Base-by-base conservation (phyloP, 30 jellyfish, hydroid and myxozoan species). In the Haliclystus octoradiatus region DNA sequence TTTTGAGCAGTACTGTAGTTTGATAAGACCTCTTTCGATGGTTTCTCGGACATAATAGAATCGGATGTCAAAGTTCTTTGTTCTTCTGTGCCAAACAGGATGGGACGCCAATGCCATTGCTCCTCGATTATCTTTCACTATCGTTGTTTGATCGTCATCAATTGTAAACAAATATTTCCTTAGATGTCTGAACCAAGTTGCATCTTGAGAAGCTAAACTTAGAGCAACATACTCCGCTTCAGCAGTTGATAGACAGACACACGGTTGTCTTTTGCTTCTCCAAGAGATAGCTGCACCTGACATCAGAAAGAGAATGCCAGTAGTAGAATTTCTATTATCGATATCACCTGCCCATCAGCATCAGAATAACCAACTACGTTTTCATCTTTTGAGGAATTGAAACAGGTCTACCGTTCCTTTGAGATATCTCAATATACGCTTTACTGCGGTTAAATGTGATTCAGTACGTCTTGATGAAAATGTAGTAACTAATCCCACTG, bases 261-360 rank as follows among this genome's bases (percentile, higher is more conserved):
- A n/a, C n/a, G n/a, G n/a, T n/a, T n/a, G n/a, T n/a, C n/a, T n/a
- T n/a, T n/a, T n/a, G n/a, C n/a, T n/a, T n/a, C n/a, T n/a, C n/a
- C n/a, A n/a, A n/a, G n/a, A n/a, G n/a, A n/a, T 71, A 77, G 80
- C 79, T 50, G 82, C 57, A 30, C 82, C 82, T 50, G 52, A 50
- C 78, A 50, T 66, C 57, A 71, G 22, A 51, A 77, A 71, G 69
- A 71, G 78, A 50, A 71, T 78, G 57, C 82, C 82, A 71, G n/a
- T n/a, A n/a, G n/a, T n/a, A n/a, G n/a, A n/a, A n/a, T n/a, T n/a
- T n/a, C n/a, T n/a, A n/a, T n/a, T 25, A 71, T 34, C 33, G 25
- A n/a, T 71, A 71, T 71, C 82, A 52, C 82, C 82, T 0, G 82
- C 82, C 52, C 52, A 71, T 51, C 82, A 50, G 82, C 78, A 71